Evolutionary conservation across 2,888 invertebrate species (phyloP).

Genomic region (Acrobasis consociella): DNA sequence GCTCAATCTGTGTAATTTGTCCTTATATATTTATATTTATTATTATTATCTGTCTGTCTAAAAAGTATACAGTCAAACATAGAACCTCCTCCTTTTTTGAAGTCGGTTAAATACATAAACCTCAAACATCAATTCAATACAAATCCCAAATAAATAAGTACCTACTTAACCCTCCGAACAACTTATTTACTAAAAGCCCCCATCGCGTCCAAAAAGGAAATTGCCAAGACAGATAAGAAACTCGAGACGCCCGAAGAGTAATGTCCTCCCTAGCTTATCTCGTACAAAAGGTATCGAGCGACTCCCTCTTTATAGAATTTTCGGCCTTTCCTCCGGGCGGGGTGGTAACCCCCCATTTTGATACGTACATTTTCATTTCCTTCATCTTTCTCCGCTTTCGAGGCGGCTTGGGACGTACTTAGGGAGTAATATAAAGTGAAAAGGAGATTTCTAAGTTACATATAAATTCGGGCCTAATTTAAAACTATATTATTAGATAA

Average conservation of each 20-base stretch:
- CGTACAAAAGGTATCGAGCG: constrained; percentile 71
- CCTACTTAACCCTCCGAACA: constrained; percentile 12
- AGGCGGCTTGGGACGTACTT: constrained; percentile 57
- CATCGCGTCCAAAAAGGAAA: constrained; percentile 59
- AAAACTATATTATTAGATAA: no score
- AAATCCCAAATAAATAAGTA: neutral
- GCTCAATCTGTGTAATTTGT: no score
- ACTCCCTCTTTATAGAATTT: constrained; percentile 79
- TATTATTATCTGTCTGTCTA: no score
- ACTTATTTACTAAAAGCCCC: constrained; percentile 17
- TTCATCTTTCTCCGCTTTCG: constrained; percentile 81
- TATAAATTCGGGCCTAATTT: neutral
- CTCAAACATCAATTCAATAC: no score
- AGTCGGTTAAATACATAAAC: no score
- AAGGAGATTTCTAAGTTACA: neutral
- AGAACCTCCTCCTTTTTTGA: no score
- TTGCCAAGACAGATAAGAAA: constrained; percentile 73
- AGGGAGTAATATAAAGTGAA: constrained; percentile 23
- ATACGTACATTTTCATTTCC: constrained; percentile 83
- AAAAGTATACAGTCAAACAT: no score
- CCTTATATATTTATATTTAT: no score
- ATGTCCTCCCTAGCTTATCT: constrained; percentile 74
- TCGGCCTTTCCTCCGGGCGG: constrained; percentile 61
- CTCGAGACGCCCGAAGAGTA: constrained; percentile 74
- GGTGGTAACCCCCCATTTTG: constrained; percentile 71